A percentile compares a stretch with the other conserved stretches of the same genome.
phyloP scores from a whole-genome alignment of 2,113 vertebrate species.

The Neolamprologus cancellatus region DNA sequence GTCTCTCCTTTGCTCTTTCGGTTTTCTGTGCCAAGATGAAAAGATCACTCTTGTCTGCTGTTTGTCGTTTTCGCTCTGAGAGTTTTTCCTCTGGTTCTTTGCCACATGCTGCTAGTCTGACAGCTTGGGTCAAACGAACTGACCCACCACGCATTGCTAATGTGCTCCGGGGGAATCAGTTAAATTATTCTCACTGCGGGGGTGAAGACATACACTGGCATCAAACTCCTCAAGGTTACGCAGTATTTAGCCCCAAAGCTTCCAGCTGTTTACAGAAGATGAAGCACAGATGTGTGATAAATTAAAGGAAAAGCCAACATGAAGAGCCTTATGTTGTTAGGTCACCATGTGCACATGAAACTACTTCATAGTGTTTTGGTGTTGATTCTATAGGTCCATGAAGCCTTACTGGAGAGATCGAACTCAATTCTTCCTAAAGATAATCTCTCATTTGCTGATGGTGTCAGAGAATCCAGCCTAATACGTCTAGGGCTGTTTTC shows the following conservation, averaged over 20 bases:
- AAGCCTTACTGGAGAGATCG: neutral
- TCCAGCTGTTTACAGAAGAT: slow-evolving; percentile 47
- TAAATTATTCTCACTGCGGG: slow-evolving; percentile 54
- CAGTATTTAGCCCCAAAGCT: slow-evolving; percentile 28
- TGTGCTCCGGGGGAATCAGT: slow-evolving; percentile 35
- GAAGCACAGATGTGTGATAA: neutral
- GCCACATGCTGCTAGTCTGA: slow-evolving; percentile 53
- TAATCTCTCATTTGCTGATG: neutral
- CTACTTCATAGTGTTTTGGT: neutral
- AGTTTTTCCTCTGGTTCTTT: slow-evolving; percentile 28
- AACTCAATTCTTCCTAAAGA: neutral
- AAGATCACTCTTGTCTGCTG: slow-evolving; percentile 31
- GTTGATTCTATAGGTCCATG: neutral
- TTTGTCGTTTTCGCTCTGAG: slow-evolving; percentile 20
- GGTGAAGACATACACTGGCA: slow-evolving; percentile 18
- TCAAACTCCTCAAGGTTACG: slow-evolving; percentile 52
- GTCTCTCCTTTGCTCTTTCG: neutral
- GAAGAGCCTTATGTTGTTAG: neutral
- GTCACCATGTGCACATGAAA: neutral
- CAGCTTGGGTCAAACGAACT: slow-evolving; percentile 49
- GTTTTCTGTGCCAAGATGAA: slow-evolving; percentile 13
- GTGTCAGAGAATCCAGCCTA: neutral
- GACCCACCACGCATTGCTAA: slow-evolving; percentile 46
- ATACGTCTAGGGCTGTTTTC: neutral
- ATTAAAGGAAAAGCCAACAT: neutral